These are phyloP conservation scores for Ennomos quercinarius DNA, from an alignment of 2,888 invertebrate genomes.

Conservation along the genomic window DNA sequence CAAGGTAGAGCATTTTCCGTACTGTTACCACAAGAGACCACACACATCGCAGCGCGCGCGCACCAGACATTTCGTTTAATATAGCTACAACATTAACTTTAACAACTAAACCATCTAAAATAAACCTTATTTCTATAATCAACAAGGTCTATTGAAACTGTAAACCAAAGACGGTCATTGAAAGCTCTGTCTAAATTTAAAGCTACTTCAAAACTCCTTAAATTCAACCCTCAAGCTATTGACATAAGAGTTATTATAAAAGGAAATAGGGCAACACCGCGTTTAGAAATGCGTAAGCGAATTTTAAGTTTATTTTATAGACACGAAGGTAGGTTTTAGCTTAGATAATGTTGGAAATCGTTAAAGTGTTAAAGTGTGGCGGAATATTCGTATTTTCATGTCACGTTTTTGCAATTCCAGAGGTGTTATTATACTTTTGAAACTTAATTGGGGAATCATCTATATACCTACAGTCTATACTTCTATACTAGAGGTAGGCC, in stretches of 20 bases:
- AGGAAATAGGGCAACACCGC: not conserved
- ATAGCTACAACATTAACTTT: slow-evolving; percentile 41
- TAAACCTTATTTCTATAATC: slow-evolving; percentile 14
- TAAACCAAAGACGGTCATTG: slow-evolving; percentile 1
- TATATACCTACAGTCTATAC: not conserved
- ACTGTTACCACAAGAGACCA: slow-evolving; percentile 46
- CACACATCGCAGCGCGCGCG: slow-evolving; percentile 53
- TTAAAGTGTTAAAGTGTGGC: slow-evolving; percentile 45
- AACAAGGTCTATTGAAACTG: slow-evolving; percentile 12
- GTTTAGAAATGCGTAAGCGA: not conserved
- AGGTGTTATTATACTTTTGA: slow-evolving; percentile 43
- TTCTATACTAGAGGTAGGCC: too few species aligned
- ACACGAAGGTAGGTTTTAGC: slow-evolving; percentile 14
- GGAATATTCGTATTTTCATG: slow-evolving; percentile 53
- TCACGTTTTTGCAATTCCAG: slow-evolving; percentile 59
- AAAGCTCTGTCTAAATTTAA: slow-evolving; percentile 6
- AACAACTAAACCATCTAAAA: slow-evolving; percentile 25
- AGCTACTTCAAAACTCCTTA: slow-evolving; percentile 7
- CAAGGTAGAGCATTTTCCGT: slow-evolving; percentile 45
- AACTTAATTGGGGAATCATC: slow-evolving; percentile 24
- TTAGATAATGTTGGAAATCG: slow-evolving; percentile 20
- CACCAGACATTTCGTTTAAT: slow-evolving; percentile 55
- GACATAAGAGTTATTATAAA: slow-evolving; percentile 15
- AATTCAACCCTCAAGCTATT: slow-evolving; percentile 26
- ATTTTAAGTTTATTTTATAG: slow-evolving; percentile 19